Base-by-base conservation (phyloP, 1,140 invertebrate genomes). In the Chlorops oryzae region DNA sequence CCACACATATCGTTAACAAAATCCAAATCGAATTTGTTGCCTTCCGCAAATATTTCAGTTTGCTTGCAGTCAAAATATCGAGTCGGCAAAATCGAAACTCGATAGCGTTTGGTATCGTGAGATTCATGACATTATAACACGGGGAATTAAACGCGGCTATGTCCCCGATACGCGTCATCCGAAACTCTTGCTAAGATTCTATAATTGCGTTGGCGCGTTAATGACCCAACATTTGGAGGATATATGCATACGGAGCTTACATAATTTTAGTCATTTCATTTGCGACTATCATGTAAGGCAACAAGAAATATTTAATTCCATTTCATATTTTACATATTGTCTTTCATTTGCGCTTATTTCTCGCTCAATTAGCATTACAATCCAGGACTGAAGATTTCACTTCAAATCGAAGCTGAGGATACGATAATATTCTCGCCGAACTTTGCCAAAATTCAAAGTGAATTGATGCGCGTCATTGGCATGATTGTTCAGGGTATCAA, bases 221-320 rank as follows among this genome's bases (percentile, higher is more conserved):
- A 94, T 95, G 91, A 88, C 88, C 5, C 83, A 83, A 55, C 87
- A 92, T 59, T 72, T 95, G 20, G 87, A 91, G 70, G 79, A 79
- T 22, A 69, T 93, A 23, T 87, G 85, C 53, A 72, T 91, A n/a
- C 80, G 84, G 56, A 92, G 90, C 10, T 79, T 93, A 48, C 73
- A 80, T 39, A 86, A 90, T 50, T 94, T 83, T 60, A 83, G 85
- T 4, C 74, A 88, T 47, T 88, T 87, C 56, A 77, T 94, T 13
- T 75, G 81, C 39, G 84, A 88, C 65, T 80, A 84, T 59, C 79
- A 81, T 59, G 89, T 92, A 78, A 49, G 57, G 18, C 34, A 3
- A 3, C n/a, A 35, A 35, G n/a, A 32, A 32, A 32, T 50, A 46
- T n/a, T n/a, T n/a, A n/a, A n/a, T n/a, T n/a, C n/a, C n/a, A n/a